A percentile compares a stretch with the other conserved stretches of the same genome.
Evolutionary conservation across 2,888 invertebrate species (phyloP).

Genomic region (Pteria penguin): DNA sequence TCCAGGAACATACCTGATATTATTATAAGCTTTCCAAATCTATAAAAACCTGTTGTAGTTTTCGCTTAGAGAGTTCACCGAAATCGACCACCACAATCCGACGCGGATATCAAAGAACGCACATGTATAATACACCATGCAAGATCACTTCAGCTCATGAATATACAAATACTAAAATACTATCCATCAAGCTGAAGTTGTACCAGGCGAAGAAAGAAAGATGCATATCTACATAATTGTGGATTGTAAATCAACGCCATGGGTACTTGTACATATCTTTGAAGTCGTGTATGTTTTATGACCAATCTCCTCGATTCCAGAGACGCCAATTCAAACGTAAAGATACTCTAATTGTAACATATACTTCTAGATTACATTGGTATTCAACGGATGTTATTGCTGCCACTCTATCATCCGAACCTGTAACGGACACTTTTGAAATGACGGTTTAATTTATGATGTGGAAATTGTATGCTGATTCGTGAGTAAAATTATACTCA

Average conservation of each 20-base stretch:
- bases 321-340: neutral
- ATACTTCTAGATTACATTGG: neutral
- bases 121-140: too few species aligned
- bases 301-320: neutral
- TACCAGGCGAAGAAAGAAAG: neutral
- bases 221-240: neutral
- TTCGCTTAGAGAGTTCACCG: too few species aligned
- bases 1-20: too few species aligned
- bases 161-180: neutral
- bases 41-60: too few species aligned
- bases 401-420: neutral
- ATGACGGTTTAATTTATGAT: too few species aligned
- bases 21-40: too few species aligned
- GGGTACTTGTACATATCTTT: neutral
- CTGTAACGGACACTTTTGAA: neutral
- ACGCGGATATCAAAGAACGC: too few species aligned
- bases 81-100: too few species aligned
- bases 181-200: neutral
- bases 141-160: neutral
- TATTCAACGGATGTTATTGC: neutral
- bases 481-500: too few species aligned
- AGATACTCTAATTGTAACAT: neutral
- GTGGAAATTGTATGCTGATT: too few species aligned
- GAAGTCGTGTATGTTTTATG: neutral
- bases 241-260: neutral